Percentiles rank a stretch among this genome's conserved stretches.
phyloP scores from a whole-genome alignment of 2,113 vertebrate genomes.

The Channa argus region DNA sequence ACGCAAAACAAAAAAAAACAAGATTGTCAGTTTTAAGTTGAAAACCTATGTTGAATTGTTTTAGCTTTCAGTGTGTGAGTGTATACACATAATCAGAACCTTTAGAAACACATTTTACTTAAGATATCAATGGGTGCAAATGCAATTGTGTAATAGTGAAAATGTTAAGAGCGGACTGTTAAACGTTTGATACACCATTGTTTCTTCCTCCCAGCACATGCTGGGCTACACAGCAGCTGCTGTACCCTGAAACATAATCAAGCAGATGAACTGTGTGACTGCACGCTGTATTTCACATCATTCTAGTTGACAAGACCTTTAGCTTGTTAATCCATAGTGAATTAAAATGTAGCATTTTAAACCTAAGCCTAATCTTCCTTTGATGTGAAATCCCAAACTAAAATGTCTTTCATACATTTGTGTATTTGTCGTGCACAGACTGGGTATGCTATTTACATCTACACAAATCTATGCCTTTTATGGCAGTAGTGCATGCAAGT shows the following conservation, averaged over 20 bases:
- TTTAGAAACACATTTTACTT: neutral
- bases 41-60: neutral
- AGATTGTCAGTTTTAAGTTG: no score
- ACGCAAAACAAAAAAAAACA: no score
- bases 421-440: no score
- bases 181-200: neutral
- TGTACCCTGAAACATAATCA: neutral
- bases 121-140: neutral
- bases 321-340: conserved; percentile 7
- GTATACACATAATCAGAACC: neutral
- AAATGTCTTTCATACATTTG: neutral
- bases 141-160: neutral
- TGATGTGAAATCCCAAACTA: conserved; percentile 4
- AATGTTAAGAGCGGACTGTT: neutral
- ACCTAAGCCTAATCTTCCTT: neutral
- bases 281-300: neutral
- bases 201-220: conserved; percentile 17
- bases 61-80: neutral
- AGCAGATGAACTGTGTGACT: conserved; percentile 1
- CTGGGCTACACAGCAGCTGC: conserved; percentile 13
- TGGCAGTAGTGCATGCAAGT: neutral
- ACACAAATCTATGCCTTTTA: neutral
- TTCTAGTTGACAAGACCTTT: neutral
- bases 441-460: no score
- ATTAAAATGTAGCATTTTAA: neutral